phyloP scores from a whole-genome alignment of 2,888 invertebrate genomes.

The Sarcophaga rosellei region DNA sequence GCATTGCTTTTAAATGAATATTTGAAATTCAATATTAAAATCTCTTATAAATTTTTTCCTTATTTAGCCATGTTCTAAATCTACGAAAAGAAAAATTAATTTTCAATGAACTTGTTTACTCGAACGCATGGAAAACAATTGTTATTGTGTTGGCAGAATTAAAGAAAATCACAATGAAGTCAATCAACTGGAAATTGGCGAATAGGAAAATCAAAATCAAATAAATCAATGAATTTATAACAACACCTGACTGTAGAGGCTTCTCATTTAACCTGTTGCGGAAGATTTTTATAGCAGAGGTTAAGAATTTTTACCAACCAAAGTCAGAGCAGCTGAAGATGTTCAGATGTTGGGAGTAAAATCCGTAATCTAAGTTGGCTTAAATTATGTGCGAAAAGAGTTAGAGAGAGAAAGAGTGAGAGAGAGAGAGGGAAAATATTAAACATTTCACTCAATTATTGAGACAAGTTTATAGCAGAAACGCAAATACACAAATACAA shows the following conservation, averaged over 20 bases:
- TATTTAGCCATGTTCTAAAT: constrained; percentile 33
- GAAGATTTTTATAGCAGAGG: constrained; percentile 35
- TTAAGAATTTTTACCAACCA: constrained; percentile 47
- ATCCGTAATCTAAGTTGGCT: too few relatives aligned
- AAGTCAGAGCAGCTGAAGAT: not conserved
- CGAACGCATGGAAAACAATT: not conserved
- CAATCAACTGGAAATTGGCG: constrained; percentile 33
- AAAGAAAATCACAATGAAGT: constrained; percentile 28
- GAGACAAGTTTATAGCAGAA: too few relatives aligned
- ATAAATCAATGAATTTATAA: constrained; percentile 1
- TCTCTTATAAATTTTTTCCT: constrained; percentile 1
- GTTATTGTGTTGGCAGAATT: not conserved
- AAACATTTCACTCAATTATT: too few relatives aligned
- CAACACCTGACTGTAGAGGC: not conserved
- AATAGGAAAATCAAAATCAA: constrained; percentile 12
- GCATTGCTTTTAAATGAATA: too few relatives aligned
- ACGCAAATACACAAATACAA: too few relatives aligned
- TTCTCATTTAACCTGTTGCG: constrained; percentile 43
- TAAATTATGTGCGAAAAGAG: too few relatives aligned
- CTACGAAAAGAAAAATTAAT: not conserved
- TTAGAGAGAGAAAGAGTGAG: too few relatives aligned
- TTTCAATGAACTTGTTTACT: constrained; percentile 30
- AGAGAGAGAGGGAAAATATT: too few relatives aligned
- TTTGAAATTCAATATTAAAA: too few relatives aligned
- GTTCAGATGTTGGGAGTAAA: too few relatives aligned